Percentiles rank a stretch among this genome's conserved stretches.
These are phyloP conservation scores for Biston stratarius DNA, from an alignment of 2,888 invertebrate genomes.

Conservation along the genomic window DNA sequence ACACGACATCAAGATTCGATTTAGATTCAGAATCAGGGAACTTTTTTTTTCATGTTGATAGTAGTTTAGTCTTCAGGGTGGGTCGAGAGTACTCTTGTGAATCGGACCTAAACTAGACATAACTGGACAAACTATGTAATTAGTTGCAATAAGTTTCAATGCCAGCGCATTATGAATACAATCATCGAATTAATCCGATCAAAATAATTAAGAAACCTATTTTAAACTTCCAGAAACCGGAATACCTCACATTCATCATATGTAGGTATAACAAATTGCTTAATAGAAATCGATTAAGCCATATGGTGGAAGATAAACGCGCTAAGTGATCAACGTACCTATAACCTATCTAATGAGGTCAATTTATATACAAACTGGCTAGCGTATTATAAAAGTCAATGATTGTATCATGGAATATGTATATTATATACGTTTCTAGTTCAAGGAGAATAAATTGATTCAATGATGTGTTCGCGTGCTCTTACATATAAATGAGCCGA, in stretches of 20 bases:
- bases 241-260: slow-evolving; percentile 8
- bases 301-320: slow-evolving; percentile 31
- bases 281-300: slow-evolving; percentile 24
- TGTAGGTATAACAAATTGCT: slow-evolving; percentile 7
- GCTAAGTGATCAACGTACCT: slow-evolving; percentile 31
- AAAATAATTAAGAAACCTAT: slow-evolving; percentile 6
- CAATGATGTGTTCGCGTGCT: slow-evolving; percentile 17
- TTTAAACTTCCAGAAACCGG: slow-evolving; percentile 18
- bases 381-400: slow-evolving; percentile 40
- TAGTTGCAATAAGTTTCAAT: too few species aligned
- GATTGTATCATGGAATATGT: slow-evolving; percentile 50
- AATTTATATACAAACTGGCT: slow-evolving; percentile 47
- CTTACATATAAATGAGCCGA: slow-evolving; percentile 11
- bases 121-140: too few species aligned
- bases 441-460: slow-evolving; percentile 55
- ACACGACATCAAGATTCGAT: too few species aligned
- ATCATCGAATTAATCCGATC: neutral
- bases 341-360: slow-evolving; percentile 40
- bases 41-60: too few species aligned
- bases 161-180: too few species aligned
- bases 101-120: too few species aligned
- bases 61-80: too few species aligned
- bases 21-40: too few species aligned
- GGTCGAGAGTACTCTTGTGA: too few species aligned
- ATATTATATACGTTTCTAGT: slow-evolving; percentile 47